Conservation (phyloP, 2,888 invertebrate species). For the Gymnoscelis rufifasciata region DNA sequence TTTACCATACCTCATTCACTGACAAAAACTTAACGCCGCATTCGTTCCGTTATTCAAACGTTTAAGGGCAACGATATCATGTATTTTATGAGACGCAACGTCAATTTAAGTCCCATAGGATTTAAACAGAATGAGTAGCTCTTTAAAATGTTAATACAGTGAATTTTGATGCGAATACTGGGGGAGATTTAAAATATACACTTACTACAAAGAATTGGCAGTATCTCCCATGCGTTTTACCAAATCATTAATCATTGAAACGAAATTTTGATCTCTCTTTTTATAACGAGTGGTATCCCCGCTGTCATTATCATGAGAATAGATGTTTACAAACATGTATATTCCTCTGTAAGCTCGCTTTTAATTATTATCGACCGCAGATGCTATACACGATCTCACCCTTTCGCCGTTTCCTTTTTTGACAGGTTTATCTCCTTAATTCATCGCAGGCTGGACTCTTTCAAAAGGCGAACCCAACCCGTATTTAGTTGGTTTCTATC, state of each 20-base stretch:
- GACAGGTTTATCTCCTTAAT: slow-evolving; percentile 71
- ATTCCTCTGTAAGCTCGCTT: not conserved
- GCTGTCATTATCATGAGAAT: slow-evolving; percentile 9
- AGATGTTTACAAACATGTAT: slow-evolving; percentile 1
- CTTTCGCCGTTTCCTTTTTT: slow-evolving; percentile 63
- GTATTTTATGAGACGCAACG: slow-evolving; percentile 1
- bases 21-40: slow-evolving; percentile 11
- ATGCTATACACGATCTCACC: slow-evolving; percentile 34
- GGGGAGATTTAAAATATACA: slow-evolving; percentile 56
- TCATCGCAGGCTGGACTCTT: slow-evolving; percentile 72
- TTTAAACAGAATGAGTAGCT: slow-evolving; percentile 47
- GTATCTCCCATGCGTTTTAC: slow-evolving; percentile 60
- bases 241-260: slow-evolving; percentile 70
- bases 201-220: slow-evolving; percentile 58
- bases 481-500: slow-evolving; percentile 70
- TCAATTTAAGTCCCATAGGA: slow-evolving; percentile 38
- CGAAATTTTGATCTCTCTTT: slow-evolving; percentile 39
- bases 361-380: slow-evolving; percentile 12
- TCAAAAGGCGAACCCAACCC: slow-evolving; percentile 66
- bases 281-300: not conserved
- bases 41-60: not conserved
- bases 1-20: slow-evolving; percentile 16
- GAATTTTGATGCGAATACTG: slow-evolving; percentile 43
- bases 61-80: not conserved
- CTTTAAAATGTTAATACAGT: slow-evolving; percentile 45